Conservation (phyloP, 2,888 invertebrate genomes). For the Alloplasta piceator region DNA sequence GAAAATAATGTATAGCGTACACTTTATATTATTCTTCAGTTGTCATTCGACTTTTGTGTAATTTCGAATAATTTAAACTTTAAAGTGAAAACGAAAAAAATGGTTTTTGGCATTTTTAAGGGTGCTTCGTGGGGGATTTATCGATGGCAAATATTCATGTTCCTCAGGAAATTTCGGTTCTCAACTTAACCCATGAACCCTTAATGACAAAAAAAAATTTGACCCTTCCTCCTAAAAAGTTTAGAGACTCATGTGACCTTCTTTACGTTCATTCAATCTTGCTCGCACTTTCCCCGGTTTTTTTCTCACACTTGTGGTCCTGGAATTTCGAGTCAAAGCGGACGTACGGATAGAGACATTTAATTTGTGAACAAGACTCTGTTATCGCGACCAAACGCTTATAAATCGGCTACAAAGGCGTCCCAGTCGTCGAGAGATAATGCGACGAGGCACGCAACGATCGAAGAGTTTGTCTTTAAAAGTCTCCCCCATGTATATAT, state of each 20-base stretch:
- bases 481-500: conserved; percentile 18
- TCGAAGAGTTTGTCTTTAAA: conserved; percentile 54
- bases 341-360: conserved; percentile 77
- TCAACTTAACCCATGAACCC: background rate
- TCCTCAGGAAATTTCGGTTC: background rate
- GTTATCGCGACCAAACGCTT: conserved; percentile 78
- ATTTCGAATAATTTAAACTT: background rate
- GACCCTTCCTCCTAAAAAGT: background rate
- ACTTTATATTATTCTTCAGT: conserved; percentile 26
- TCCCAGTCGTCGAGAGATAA: conserved; percentile 74
- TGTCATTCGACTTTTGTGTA: background rate
- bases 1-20: background rate
- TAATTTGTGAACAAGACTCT: conserved; percentile 79
- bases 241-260: no score
- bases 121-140: no score
- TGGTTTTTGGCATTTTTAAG: no score
- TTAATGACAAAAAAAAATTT: background rate
- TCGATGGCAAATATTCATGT: background rate
- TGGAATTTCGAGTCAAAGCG: conserved; percentile 57
- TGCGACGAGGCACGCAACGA: conserved; percentile 64
- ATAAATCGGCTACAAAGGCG: conserved; percentile 80
- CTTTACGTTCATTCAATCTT: background rate
- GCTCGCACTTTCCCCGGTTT: conserved; percentile 5
- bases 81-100: background rate
- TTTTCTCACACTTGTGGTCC: conserved; percentile 44